Base-by-base conservation (phyloP, 2,888 invertebrate genomes). In the Habrosyne pyritoides region DNA sequence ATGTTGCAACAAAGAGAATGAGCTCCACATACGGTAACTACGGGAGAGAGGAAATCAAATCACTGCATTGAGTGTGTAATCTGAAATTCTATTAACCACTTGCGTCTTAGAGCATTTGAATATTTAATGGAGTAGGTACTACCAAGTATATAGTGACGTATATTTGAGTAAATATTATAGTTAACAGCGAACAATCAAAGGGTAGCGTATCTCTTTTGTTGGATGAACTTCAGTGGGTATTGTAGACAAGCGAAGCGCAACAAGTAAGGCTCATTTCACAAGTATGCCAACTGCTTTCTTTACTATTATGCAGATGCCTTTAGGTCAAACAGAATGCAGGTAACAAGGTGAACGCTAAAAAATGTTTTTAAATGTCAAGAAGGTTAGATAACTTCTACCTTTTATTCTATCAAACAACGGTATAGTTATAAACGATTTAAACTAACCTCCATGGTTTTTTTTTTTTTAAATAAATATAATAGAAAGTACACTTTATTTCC, bases 31-130 rank as follows among this genome's bases (percentile, higher is more conserved):
- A 51, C 12, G 52, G 14, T 14, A 54, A 36, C n/a, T 28, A 30
- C 30, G 30, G 53, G 1, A n/a, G 56, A 46, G 21, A 47, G 53
- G 54, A 61, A 67, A 56, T 67, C 64, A 54, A 64, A 60, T 63
- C 59, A 57, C 57, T 53, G 55, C 60, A 61, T 66, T 58, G 49
- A 53, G 64, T 52, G 65, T 52, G 62, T 66, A 61, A 73, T 80
- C 71, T 69, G 64, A 67, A 72, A 77, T 77, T 78, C 78, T 75
- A 78, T 80, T 76, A 77, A 53, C 57, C 51, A 61, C 63, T 66
- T 67, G 63, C 60, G 68, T 42, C 42, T 42, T 57, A 54, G 60
- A 61, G 54, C 57, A 65, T 67, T 66, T 74, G 71, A 73, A 73
- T 72, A 75, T 71, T 70, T 71, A 75, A 59, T 60, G 58, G n/a